Percentiles rank a stretch among this genome's conserved stretches.
Conservation (phyloP, 2,888 invertebrate genomes). For the Carabus problematicus region DNA sequence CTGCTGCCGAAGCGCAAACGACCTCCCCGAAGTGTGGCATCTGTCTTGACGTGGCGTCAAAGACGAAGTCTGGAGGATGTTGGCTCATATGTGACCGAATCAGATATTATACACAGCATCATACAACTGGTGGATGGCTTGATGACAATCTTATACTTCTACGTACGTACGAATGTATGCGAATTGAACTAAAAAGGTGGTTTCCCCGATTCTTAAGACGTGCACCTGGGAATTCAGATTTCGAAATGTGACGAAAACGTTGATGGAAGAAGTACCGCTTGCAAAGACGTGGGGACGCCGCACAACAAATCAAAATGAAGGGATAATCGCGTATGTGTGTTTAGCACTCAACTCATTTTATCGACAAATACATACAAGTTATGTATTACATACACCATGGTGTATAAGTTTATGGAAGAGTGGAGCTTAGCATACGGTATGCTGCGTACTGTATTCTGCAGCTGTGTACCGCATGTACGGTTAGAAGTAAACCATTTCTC, state of each 20-base stretch:
- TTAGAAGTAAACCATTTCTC: too few species aligned
- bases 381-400: too few species aligned
- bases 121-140: too few species aligned
- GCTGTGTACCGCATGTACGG: too few species aligned
- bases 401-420: too few species aligned
- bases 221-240: slow-evolving; percentile 17
- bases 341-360: too few species aligned
- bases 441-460: too few species aligned
- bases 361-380: too few species aligned
- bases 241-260: slow-evolving; percentile 13
- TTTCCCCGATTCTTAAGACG: slow-evolving; percentile 10
- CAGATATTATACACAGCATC: not conserved
- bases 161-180: slow-evolving; percentile 9
- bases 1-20: slow-evolving; percentile 40
- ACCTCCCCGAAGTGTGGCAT: slow-evolving; percentile 40
- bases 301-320: slow-evolving; percentile 2
- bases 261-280: slow-evolving; percentile 7
- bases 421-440: too few species aligned
- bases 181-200: slow-evolving; percentile 10
- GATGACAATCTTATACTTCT: too few species aligned
- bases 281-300: not conserved
- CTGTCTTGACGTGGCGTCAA: slow-evolving; percentile 25
- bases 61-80: not conserved
- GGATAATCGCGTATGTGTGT: not conserved
- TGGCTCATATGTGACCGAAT: slow-evolving; percentile 1